Percentiles rank a stretch among this genome's conserved stretches.
These are phyloP conservation scores for Lepus americanus DNA, from an alignment of 2,113 vertebrate genomes.

Conservation along the genomic window DNA sequence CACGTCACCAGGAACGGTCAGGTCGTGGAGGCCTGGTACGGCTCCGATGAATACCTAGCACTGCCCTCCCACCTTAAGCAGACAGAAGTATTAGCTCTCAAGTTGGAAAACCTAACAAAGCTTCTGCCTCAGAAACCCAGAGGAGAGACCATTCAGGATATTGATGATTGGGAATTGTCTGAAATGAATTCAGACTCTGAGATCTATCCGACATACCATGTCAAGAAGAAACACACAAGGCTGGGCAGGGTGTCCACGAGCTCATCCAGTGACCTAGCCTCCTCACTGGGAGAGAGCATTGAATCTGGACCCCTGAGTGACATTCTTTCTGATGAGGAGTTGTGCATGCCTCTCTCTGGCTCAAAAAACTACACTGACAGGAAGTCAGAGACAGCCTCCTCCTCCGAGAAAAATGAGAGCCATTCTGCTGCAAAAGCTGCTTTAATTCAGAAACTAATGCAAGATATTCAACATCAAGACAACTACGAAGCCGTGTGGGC, in stretches of 20 bases:
- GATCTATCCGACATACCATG: conserved; percentile 85
- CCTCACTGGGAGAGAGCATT: conserved; percentile 94
- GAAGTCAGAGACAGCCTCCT: conserved; percentile 79
- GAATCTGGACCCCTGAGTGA: conserved; percentile 96
- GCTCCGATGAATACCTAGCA: conserved; percentile 97
- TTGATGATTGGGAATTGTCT: conserved; percentile 98
- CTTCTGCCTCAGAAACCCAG: conserved; percentile 91
- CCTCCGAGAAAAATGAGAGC: conserved; percentile 84
- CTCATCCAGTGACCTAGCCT: conserved; percentile 94
- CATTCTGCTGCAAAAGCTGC: conserved; percentile 86
- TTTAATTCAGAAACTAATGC: conserved; percentile 93
- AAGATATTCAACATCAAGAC: conserved; percentile 94
- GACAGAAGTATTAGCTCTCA: conserved; percentile 95
- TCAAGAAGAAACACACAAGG: conserved; percentile 87
- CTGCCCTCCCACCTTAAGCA: conserved; percentile 96
- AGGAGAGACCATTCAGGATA: conserved; percentile 91
- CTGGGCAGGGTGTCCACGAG: conserved; percentile 90
- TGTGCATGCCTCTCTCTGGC: conserved; percentile 82
- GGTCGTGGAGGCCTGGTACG: conserved; percentile 91
- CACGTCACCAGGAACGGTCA: conserved; percentile 75
- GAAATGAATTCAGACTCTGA: conserved; percentile 96
- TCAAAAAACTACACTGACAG: conserved; percentile 84
- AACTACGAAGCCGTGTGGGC: conserved; percentile 94
- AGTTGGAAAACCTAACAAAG: conserved; percentile 95
- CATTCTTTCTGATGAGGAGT: conserved; percentile 93